These are phyloP conservation scores for Macheiramphus alcinus DNA, from an alignment of 2,113 vertebrate species.

Conservation along the genomic window DNA sequence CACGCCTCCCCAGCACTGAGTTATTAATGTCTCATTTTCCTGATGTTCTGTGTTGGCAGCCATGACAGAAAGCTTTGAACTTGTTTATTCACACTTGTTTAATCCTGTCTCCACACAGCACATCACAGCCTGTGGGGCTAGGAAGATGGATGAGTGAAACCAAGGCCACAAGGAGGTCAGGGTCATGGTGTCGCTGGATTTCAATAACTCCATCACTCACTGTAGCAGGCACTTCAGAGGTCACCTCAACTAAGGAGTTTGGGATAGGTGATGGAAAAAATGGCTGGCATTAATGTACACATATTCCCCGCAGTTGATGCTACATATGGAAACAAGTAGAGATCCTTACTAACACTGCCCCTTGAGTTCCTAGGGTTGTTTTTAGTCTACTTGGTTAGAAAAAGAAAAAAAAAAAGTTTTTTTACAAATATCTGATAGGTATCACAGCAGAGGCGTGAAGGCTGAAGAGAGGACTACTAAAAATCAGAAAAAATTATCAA, in stretches of 20 bases:
- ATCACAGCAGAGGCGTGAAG: neutral
- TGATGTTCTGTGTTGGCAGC: slow-evolving; percentile 52
- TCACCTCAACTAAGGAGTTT: slow-evolving; percentile 54
- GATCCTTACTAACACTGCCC: neutral
- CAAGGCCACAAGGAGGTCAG: slow-evolving; percentile 69
- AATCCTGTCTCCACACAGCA: slow-evolving; percentile 73
- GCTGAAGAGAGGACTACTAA: neutral
- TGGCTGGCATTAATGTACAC: neutral
- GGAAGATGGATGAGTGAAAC: slow-evolving; percentile 78
- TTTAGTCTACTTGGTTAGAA: neutral
- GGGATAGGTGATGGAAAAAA: slow-evolving; percentile 23
- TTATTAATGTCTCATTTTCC: slow-evolving; percentile 73
- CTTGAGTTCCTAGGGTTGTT: neutral
- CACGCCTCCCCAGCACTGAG: slow-evolving; percentile 35
- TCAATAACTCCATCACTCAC: slow-evolving; percentile 82
- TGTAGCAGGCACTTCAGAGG: slow-evolving; percentile 67
- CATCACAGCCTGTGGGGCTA: slow-evolving; percentile 65
- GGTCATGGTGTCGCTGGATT: slow-evolving; percentile 79
- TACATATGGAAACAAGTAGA: neutral
- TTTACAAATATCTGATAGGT: neutral
- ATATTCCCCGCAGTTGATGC: neutral
- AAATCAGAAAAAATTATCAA: neutral
- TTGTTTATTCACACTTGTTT: slow-evolving; percentile 84
- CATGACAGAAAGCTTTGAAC: slow-evolving; percentile 74
- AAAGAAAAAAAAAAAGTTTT: neutral